Conservation (phyloP, 2,113 vertebrate species). For the Gila orcuttii region DNA sequence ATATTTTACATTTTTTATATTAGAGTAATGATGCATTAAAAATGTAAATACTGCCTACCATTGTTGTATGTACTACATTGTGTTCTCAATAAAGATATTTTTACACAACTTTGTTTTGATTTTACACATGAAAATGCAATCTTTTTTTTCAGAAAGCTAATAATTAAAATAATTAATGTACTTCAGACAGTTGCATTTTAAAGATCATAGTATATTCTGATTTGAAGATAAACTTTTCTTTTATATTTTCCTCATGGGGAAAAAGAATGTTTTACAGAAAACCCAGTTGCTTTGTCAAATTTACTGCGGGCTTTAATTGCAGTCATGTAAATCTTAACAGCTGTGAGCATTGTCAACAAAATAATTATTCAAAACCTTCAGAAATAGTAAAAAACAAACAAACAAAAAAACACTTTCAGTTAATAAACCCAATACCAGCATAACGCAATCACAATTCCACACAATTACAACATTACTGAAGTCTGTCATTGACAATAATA, state of each 20-base stretch:
- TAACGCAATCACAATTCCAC: too few species aligned
- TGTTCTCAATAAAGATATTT: constrained; percentile 43
- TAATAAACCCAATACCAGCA: neutral
- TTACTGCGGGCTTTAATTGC: constrained; percentile 32
- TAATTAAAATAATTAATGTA: neutral
- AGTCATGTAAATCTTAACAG: constrained; percentile 10
- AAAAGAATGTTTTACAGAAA: neutral
- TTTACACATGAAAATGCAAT: neutral
- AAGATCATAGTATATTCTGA: neutral
- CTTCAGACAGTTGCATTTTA: neutral
- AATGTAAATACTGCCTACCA: neutral
- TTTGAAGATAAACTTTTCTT: neutral
- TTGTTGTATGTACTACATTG: neutral
- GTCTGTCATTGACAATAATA: neutral
- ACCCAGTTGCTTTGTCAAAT: neutral
- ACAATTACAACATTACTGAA: neutral
- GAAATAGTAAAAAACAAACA: neutral
- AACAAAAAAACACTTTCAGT: neutral
- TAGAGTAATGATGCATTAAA: neutral
- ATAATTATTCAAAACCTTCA: neutral
- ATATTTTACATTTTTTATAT: neutral
- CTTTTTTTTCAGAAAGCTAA: neutral
- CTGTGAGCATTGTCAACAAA: neutral
- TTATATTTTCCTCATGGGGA: neutral
- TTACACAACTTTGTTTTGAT: constrained; percentile 15